Evolutionary conservation across 2,797 vertebrate genomes (phyloP), one percentile per base, ranked within the genome.

Genomic region (Premnoplex brunnescens): DNA sequence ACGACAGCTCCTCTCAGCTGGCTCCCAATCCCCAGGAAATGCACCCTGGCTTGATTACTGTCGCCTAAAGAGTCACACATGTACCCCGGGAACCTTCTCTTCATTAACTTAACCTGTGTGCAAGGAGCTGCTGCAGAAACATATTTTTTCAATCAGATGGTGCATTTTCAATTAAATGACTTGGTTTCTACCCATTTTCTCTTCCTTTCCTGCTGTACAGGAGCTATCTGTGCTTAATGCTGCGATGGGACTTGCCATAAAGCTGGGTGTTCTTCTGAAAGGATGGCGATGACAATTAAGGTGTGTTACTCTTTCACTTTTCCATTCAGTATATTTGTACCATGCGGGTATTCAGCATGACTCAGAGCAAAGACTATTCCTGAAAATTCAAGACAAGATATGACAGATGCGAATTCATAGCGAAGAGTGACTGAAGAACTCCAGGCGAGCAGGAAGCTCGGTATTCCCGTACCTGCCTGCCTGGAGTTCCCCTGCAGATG

Each of bases 21-120:
- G 96, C 51, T 89, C 85, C 93, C 95, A 96, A 90, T 96, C 90
- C 90, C 95, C 94, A 97, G 96, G 94, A 97, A 97, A 96, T 75
- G 86, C 91, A 85, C 91, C 91, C 94, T 0, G 2, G 59, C 88
- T 76, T 92, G 96, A 92, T 95, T 88, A 58, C 91, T 95, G 92
- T 84, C 22, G 18, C 91, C 80, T 95, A 92, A 91, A 73, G 96
- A 95, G 85, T 88, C 93, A 85, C 95, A 96, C 67, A 82, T 79
- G 92, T 74, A 93, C 9, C 1, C n/a, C 7, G 79, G 39, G 72
- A 97, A 26, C 93, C 60, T 92, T 89, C 91, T 92, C 73, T 95
- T 97, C 96, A 96, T 96, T 96, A 96, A 43, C 79, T 43, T 63
- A 84, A 87, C 93, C 81, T 76, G 62, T 62, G 58, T 3, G 16